These are phyloP conservation scores for Chorisops tibialis DNA, from an alignment of 2,888 invertebrate genomes.

Conservation along the genomic window DNA sequence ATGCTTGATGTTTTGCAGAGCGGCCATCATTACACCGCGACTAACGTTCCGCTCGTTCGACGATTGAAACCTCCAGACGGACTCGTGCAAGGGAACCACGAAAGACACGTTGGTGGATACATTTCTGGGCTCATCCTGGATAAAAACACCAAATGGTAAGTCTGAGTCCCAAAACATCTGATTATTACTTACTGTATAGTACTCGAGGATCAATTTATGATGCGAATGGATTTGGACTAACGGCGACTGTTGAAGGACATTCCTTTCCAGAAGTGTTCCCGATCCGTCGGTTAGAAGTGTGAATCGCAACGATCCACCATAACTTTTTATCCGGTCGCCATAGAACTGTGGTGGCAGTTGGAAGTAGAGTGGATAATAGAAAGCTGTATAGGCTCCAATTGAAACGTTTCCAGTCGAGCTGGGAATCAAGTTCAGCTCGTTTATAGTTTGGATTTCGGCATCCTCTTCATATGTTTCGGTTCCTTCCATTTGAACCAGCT, in stretches of 20 bases:
- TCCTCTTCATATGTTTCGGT: slow-evolving; percentile 49
- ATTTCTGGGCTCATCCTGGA: slow-evolving; percentile 47
- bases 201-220: slow-evolving; percentile 69
- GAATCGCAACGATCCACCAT: slow-evolving; percentile 85
- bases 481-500: slow-evolving; percentile 47
- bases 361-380: slow-evolving; percentile 50
- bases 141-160: slow-evolving; percentile 33
- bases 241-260: slow-evolving; percentile 64
- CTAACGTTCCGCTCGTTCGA: slow-evolving; percentile 59
- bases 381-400: slow-evolving; percentile 47
- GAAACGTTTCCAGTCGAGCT: slow-evolving; percentile 54
- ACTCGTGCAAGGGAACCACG: slow-evolving; percentile 68
- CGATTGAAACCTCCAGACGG: slow-evolving; percentile 62
- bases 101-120: slow-evolving; percentile 56
- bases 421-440: slow-evolving; percentile 63
- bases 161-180: background rate
- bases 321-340: slow-evolving; percentile 85
- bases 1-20: slow-evolving; percentile 79
- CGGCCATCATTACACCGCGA: slow-evolving; percentile 83
- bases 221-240: slow-evolving; percentile 79
- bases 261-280: slow-evolving; percentile 57
- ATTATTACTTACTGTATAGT: slow-evolving; percentile 57
- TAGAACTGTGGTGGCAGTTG: slow-evolving; percentile 72
- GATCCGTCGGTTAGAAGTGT: slow-evolving; percentile 65
- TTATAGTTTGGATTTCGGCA: slow-evolving; percentile 55